These are phyloP conservation scores for Sussaba pulchella DNA, from an alignment of 2,888 invertebrate genomes.

Conservation along the genomic window DNA sequence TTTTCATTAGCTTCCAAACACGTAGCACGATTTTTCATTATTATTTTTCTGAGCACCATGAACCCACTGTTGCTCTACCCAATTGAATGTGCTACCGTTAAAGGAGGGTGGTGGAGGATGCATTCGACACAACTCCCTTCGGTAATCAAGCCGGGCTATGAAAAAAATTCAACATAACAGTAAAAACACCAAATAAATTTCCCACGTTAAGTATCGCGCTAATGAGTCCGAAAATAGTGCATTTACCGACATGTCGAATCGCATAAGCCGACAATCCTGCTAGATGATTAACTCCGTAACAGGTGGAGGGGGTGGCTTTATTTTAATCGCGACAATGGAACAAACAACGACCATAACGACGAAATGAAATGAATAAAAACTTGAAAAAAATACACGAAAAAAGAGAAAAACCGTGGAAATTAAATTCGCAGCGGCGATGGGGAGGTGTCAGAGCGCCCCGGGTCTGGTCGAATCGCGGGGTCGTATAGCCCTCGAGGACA, in stretches of 20 bases:
- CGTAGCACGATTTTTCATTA: background rate
- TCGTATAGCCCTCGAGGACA: conserved; percentile 94
- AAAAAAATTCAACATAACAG: too few species aligned
- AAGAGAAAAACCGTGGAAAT: conserved; percentile 48
- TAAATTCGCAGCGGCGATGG: conserved; percentile 92
- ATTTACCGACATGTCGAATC: too few species aligned
- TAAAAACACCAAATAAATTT: too few species aligned
- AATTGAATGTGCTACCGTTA: background rate
- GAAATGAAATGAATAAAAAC: conserved; percentile 1
- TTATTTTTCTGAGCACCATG: background rate
- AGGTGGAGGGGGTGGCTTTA: too few species aligned
- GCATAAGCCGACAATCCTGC: too few species aligned
- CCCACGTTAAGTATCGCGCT: too few species aligned
- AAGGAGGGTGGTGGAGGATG: conserved; percentile 1
- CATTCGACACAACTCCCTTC: background rate
- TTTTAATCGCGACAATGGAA: background rate
- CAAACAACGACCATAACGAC: background rate
- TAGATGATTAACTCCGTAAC: too few species aligned
- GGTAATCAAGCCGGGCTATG: background rate
- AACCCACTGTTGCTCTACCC: background rate
- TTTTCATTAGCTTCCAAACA: background rate
- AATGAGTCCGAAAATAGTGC: too few species aligned
- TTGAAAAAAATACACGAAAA: conserved; percentile 3
- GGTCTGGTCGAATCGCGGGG: conserved; percentile 97
- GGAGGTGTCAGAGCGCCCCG: conserved; percentile 97